Evolutionary conservation across 2,113 vertebrate genomes (phyloP).

Genomic region (Eulemur macaco): DNA sequence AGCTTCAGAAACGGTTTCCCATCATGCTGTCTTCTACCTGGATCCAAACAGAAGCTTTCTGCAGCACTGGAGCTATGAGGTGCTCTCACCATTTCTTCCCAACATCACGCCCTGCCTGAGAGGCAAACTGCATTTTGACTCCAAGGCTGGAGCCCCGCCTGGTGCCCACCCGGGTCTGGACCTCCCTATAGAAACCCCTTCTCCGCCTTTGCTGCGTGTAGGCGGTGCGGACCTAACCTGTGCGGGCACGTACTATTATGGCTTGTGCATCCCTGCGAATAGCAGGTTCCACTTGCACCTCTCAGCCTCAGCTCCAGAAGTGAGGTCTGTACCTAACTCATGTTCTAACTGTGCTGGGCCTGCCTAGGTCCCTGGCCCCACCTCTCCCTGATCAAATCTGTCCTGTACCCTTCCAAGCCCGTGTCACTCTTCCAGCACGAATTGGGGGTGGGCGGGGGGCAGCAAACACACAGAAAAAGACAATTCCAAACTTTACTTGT

Average conservation of each 20-base stretch:
- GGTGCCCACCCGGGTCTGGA: neutral
- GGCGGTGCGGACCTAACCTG: too few relatives aligned
- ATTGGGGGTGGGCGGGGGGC: neutral
- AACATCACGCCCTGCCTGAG: neutral
- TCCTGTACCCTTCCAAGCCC: neutral
- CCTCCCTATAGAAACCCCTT: neutral
- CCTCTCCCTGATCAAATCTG: neutral
- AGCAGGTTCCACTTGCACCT: neutral
- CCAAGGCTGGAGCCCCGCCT: neutral
- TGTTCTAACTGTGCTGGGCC: neutral
- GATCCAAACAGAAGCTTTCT: neutral
- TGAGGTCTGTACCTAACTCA: neutral
- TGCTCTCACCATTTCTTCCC: neutral
- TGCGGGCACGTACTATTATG: neutral
- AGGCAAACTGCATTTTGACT: neutral
- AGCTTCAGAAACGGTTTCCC: neutral
- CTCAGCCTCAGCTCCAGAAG: neutral
- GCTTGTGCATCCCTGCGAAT: neutral
- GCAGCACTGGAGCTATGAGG: neutral
- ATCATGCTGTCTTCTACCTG: accelerated
- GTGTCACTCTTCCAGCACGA: neutral
- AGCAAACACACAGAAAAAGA: neutral
- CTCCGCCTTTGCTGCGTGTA: too few relatives aligned
- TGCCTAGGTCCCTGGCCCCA: neutral
- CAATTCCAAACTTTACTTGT: neutral